Conservation (phyloP, 2,113 vertebrate species). For the Perccottus glenii region DNA sequence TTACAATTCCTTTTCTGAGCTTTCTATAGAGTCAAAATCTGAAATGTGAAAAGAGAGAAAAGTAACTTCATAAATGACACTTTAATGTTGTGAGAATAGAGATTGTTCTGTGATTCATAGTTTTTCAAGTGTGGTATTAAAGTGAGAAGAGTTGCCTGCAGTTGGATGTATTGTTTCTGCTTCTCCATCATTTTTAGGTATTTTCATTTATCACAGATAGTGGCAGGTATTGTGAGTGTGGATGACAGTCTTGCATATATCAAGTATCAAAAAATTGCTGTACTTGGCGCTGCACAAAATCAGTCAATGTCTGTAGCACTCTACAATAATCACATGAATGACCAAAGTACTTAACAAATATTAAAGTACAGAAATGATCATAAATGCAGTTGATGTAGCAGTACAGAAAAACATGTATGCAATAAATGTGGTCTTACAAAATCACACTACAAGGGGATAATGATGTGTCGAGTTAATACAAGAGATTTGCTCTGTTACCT, state of each 20-base stretch:
- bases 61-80: background rate
- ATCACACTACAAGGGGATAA: background rate
- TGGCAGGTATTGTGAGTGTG: too few relatives aligned
- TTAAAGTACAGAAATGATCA: background rate
- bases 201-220: too few relatives aligned
- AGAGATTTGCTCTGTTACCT: slow-evolving; percentile 21
- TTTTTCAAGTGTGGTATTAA: too few relatives aligned
- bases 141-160: background rate
- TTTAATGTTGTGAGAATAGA: background rate
- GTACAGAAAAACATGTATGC: too few relatives aligned
- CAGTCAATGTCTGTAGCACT: background rate
- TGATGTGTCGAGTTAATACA: background rate
- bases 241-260: too few relatives aligned
- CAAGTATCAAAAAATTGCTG: background rate
- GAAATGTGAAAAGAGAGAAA: background rate
- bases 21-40: background rate
- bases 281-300: background rate
- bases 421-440: too few relatives aligned
- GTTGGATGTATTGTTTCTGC: background rate
- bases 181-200: too few relatives aligned
- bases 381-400: too few relatives aligned
- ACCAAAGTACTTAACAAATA: background rate
- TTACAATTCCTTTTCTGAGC: background rate
- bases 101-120: too few relatives aligned
- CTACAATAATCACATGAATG: background rate